These are phyloP conservation scores for Bryconaethiops microstoma DNA, from an alignment of 2,797 vertebrate genomes.

Conservation along the genomic window DNA sequence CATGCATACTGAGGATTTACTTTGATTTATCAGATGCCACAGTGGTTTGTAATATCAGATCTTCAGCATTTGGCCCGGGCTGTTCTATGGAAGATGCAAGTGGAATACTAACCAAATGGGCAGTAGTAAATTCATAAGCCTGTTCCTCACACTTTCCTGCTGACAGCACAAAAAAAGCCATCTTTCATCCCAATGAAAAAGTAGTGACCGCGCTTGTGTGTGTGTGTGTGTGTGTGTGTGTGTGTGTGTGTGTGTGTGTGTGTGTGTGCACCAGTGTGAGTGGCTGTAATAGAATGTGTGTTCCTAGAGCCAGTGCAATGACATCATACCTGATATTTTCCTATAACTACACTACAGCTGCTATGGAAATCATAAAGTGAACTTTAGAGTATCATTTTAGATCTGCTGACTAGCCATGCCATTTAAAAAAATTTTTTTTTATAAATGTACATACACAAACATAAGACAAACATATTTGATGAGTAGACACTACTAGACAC, in stretches of 20 bases:
- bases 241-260: slow-evolving; percentile 13
- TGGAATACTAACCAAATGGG: slow-evolving; percentile 27
- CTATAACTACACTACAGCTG: slow-evolving; percentile 33
- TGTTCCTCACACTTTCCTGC: slow-evolving; percentile 27
- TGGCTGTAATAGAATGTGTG: background rate
- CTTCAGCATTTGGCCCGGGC: background rate
- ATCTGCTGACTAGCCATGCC: slow-evolving; percentile 19
- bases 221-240: background rate
- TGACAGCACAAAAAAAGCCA: slow-evolving; percentile 42
- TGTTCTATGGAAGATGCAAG: background rate
- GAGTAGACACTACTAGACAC: too few relatives aligned
- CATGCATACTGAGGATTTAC: slow-evolving; percentile 13
- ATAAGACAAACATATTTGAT: too few relatives aligned
- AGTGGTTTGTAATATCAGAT: slow-evolving; percentile 18
- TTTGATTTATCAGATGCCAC: slow-evolving; percentile 30
- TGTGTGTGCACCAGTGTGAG: background rate
- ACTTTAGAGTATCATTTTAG: slow-evolving; percentile 32
- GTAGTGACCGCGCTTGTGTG: slow-evolving; percentile 13
- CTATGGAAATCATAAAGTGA: background rate
- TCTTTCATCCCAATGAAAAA: slow-evolving; percentile 48
- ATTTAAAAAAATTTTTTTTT: too few relatives aligned
- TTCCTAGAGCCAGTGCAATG: background rate
- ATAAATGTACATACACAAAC: too few relatives aligned
- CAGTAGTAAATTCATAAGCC: slow-evolving; percentile 22
- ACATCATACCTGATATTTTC: slow-evolving; percentile 41